Conservation (phyloP, 92 coral and sea anemone genomes). For the Bergia puertoricense region DNA sequence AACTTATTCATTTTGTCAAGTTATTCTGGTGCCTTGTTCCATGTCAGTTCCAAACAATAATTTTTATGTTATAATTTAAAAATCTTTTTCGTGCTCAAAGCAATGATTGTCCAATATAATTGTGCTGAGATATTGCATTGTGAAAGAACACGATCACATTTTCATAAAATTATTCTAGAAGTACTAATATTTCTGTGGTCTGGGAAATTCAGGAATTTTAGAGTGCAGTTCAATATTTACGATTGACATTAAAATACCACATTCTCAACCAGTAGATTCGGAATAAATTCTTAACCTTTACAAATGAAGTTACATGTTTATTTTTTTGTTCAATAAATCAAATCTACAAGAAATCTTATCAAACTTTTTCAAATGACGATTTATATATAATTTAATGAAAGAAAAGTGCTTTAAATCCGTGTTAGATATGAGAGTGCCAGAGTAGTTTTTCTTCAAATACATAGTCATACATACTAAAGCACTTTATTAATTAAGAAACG, state of each 20-base stretch:
- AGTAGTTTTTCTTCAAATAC: background rate
- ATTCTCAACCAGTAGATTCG: background rate
- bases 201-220: background rate
- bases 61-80: background rate
- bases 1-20: background rate
- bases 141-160: background rate
- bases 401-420: background rate
- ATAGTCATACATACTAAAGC: background rate
- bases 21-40: background rate
- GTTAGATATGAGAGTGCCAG: background rate
- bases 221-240: background rate
- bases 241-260: background rate
- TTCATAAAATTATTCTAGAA: background rate
- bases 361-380: background rate
- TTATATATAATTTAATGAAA: too few species aligned
- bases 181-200: background rate
- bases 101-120: background rate
- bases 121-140: background rate
- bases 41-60: background rate
- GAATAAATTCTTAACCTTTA: background rate
- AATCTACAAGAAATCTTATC: background rate
- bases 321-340: background rate
- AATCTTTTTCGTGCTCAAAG: background rate
- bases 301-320: background rate
- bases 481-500: background rate